These are phyloP conservation scores for Prunella strophiata DNA, from an alignment of 2,797 vertebrate genomes.

Conservation along the genomic window DNA sequence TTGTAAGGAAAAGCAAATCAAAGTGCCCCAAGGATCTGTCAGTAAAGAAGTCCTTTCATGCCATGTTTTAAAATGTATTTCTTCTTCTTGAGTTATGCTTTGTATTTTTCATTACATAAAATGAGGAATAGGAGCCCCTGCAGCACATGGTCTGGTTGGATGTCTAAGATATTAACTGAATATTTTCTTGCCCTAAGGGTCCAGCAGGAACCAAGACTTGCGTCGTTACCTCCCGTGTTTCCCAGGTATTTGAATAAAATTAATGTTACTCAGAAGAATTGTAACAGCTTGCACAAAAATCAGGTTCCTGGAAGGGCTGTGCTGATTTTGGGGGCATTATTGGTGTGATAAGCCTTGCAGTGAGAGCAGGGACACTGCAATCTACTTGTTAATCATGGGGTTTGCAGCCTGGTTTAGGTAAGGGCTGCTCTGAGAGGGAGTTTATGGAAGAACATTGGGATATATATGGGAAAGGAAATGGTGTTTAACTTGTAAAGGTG, in stretches of 20 bases:
- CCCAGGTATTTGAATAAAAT: not conserved
- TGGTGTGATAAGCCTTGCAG: not conserved
- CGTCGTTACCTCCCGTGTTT: not conserved
- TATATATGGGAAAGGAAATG: not conserved
- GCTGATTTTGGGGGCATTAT: not conserved
- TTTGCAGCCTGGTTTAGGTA: not conserved
- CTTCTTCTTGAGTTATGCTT: not conserved
- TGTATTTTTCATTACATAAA: not conserved
- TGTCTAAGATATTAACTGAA: not conserved
- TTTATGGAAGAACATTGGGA: not conserved
- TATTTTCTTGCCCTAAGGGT: not conserved
- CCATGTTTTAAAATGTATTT: not conserved
- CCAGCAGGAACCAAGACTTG: not conserved
- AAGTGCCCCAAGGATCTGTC: not conserved
- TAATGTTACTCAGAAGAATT: not conserved
- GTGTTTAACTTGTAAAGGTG: not conserved
- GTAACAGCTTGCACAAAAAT: not conserved
- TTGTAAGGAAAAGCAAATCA: slow-evolving; percentile 38
- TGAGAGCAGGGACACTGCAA: not conserved
- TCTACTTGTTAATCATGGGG: fast-evolving
- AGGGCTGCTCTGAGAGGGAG: not conserved
- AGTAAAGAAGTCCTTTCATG: not conserved
- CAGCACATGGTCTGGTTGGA: not conserved
- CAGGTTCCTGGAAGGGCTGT: not conserved
- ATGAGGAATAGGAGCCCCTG: not conserved